Percentiles rank a stretch among this genome's conserved stretches.
Conservation (phyloP, 2,113 vertebrate genomes). For the Corythornis madagascariensis region DNA sequence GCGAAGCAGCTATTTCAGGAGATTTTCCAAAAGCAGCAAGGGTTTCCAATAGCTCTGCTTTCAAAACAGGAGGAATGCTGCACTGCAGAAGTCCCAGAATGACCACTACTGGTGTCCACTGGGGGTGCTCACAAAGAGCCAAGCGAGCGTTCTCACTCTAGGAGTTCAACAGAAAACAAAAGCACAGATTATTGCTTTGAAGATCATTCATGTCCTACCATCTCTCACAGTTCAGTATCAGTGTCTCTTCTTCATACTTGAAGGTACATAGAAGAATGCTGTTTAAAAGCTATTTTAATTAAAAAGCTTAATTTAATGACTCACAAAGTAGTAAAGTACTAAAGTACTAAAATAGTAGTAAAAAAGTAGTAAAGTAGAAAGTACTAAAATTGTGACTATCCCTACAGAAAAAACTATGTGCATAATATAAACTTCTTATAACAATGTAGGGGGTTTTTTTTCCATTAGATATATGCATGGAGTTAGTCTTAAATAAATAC, state of each 20-base stretch:
- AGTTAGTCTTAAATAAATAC: neutral
- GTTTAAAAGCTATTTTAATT: neutral
- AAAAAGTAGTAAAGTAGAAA: too few relatives aligned
- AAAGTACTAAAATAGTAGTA: too few relatives aligned
- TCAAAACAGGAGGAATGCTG: slow-evolving; percentile 90
- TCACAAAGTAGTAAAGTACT: too few relatives aligned
- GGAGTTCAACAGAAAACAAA: neutral
- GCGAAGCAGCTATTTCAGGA: slow-evolving; percentile 93
- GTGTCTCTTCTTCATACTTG: neutral
- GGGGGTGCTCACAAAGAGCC: slow-evolving; percentile 94
- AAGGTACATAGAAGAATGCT: neutral
- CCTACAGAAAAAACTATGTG: neutral
- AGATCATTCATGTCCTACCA: neutral
- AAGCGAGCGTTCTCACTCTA: slow-evolving; percentile 96
- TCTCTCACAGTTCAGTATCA: neutral
- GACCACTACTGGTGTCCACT: slow-evolving; percentile 96
- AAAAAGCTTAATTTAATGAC: neutral
- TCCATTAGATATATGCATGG: neutral
- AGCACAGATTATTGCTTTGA: neutral
- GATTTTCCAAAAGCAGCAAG: slow-evolving; percentile 94
- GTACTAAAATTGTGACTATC: neutral
- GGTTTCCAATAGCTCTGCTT: slow-evolving; percentile 87
- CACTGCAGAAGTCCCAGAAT: slow-evolving; percentile 95
- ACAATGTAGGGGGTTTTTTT: accelerated
- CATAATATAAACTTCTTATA: neutral